Percentiles rank a stretch among this genome's conserved stretches.
Conservation (phyloP, 2,888 invertebrate species). For the Dexiosoma caninum region DNA sequence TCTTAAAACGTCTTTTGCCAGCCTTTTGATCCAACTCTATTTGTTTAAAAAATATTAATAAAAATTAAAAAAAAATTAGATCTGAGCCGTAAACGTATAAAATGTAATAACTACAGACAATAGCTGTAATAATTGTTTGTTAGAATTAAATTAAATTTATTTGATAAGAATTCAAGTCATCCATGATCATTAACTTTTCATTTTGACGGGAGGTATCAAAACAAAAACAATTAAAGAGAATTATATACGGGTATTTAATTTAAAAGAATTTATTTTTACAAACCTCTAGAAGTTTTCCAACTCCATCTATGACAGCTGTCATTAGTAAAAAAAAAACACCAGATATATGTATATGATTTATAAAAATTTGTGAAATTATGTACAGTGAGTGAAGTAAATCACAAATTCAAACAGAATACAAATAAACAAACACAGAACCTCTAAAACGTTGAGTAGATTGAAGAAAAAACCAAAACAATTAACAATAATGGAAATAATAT, state of each 20-base stretch:
- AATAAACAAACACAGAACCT: slow-evolving; percentile 34
- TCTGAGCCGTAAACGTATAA: slow-evolving; percentile 23
- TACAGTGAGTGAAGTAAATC: background rate
- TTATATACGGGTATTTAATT: slow-evolving; percentile 62
- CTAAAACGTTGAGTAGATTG: slow-evolving; percentile 5
- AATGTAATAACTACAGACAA: slow-evolving; percentile 53
- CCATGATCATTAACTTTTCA: slow-evolving; percentile 21
- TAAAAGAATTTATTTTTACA: slow-evolving; percentile 54
- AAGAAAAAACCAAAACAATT: background rate
- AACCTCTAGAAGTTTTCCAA: background rate
- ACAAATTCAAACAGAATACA: background rate
- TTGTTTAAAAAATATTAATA: slow-evolving; percentile 17
- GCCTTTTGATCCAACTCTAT: slow-evolving; percentile 48
- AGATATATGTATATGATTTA: no score
- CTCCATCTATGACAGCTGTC: background rate
- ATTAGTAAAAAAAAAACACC: background rate
- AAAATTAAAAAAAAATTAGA: slow-evolving; percentile 10
- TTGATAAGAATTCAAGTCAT: slow-evolving; percentile 6
- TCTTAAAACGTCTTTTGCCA: slow-evolving; percentile 52
- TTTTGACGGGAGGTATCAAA: slow-evolving; percentile 36
- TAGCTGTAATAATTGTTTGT: slow-evolving; percentile 56
- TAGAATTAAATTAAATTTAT: slow-evolving; percentile 25
- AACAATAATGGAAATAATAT: slow-evolving; percentile 16
- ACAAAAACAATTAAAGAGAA: slow-evolving; percentile 49
- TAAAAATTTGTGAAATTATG: background rate